Percentiles rank a stretch among this genome's conserved stretches.
Conservation (phyloP, 2,113 vertebrate genomes). For the Patagioenas fasciata region DNA sequence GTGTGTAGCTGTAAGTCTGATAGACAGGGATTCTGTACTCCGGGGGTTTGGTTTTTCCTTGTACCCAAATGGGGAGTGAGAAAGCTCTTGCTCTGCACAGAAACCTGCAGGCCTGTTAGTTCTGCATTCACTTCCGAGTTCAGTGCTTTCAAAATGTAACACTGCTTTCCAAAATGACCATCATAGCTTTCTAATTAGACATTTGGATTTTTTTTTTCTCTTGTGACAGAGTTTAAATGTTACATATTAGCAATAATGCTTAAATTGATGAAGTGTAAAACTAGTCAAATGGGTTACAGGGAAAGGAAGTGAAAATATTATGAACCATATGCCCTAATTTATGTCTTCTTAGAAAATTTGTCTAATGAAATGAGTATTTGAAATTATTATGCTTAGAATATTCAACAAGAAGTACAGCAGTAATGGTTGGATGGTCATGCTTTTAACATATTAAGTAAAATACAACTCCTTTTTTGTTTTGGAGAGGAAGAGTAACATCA, state of each 20-base stretch:
- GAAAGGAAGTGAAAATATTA: constrained; percentile 44
- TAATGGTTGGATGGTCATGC: neutral
- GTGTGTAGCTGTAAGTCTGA: neutral
- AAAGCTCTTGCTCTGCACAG: neutral
- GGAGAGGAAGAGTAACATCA: no score
- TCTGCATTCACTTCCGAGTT: neutral
- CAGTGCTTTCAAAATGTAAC: neutral
- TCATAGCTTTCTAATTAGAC: constrained; percentile 29
- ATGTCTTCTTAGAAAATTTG: constrained; percentile 4
- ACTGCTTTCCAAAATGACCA: neutral
- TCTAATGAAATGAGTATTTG: constrained; percentile 23
- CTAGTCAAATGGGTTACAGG: constrained; percentile 25
- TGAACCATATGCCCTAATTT: constrained; percentile 31
- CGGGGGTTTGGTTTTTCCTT: neutral
- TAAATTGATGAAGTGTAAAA: constrained; percentile 61
- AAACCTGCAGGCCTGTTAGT: neutral
- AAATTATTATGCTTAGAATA: neutral
- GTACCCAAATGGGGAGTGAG: neutral
- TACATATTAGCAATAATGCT: constrained; percentile 20
- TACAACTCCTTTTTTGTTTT: neutral
- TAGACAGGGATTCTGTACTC: neutral
- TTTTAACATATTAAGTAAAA: neutral
- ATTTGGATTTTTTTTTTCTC: neutral
- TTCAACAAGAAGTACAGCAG: neutral
- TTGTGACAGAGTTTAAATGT: constrained; percentile 24